Base-by-base conservation (phyloP, 2,113 vertebrate species). In the Chloebia gouldiae region DNA sequence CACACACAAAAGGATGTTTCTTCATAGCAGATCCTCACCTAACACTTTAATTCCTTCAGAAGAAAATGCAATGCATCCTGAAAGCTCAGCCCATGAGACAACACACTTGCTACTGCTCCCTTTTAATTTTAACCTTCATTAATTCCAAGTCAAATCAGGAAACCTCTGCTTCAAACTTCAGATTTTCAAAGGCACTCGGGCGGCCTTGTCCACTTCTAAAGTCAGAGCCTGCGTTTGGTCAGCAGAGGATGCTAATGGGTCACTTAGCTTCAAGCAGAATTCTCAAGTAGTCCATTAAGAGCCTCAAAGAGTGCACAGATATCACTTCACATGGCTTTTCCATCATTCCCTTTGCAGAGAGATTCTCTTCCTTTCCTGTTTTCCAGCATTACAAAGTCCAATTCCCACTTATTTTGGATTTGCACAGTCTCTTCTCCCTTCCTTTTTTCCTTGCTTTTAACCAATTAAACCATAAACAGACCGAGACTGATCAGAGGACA, bases 241-340 rank as follows among this genome's bases (percentile, higher is more conserved):
- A 95, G 92, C 86, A 93, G 77, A 92, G 72, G 91, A 96, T 92
- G 94, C 88, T 92, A 75, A 75, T 33, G 80, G 86, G 72, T 86
- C 81, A 87, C 56, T 93, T 40, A 93, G 49, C 60, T 84, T 81
- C 39, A 27, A 78, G 61, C 31, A 51, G 56, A 30, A n/a, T 42
- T 51, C 35, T 88, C 51, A 81, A 44, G 51, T 37, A 47, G 13
- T 88, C 12, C 50, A 56, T 20, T 2, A 15, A 63, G 71, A 66
- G 25, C 78, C 81, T 83, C 64, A 81, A 81, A 83, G 18, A 4
- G 30, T 53, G 44, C 22, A 47, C 7, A 39, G 15, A 68, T 53
- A 83, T 18, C 49, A 39, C 15, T 85, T 65, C 37, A 72, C 5
- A 18, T 18, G 51, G 17, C 27, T 84, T 88, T 83, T 81, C 25